Evolutionary conservation across 2,113 vertebrate species (phyloP), one percentile per base, ranked within the genome.

Genomic region (Phaethornis superciliosus): DNA sequence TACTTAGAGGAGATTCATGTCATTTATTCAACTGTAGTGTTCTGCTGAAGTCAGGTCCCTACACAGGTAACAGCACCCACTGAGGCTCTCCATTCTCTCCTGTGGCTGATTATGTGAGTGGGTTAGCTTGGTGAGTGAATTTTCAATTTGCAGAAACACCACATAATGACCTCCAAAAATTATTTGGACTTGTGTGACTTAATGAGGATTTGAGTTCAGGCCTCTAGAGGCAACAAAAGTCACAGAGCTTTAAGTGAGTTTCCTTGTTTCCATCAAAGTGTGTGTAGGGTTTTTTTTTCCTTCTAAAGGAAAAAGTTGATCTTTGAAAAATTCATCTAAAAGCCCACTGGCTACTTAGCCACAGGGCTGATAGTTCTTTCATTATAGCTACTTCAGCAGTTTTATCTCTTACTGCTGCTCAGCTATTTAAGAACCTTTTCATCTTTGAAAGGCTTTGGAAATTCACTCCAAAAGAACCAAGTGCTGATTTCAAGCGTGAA

Each of bases 381-480:
- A 86, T 82, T 93, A 76, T 2, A 89, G 64, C 40, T 67, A 44
- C 30, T 67, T 64, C 58, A 94, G 80, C n/a, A 76, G 24, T 85
- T 95, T 44, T 32, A 46, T 60, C 49, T 81, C 46, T 49, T 64
- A 51, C 30, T 81, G 62, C 40, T 91, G 23, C 59, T 89, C 84
- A 49, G 27, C 77, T 90, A 55, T 79, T 88, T 82, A 74, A 95
- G 91, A 90, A 76, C 27, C 55, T 83, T 78, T 75, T 71, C 3
- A 27, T 67, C 47, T 96, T 90, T 79, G 72, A 75, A 91, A 96
- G 60, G 20, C 67, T 85, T 62, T 95, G 70, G 83, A 90, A 78
- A 87, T 76, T 70, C 49, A 71, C 26, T 81, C 59, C 64, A 68
- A 91, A 93, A 93, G 62, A 46, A 94, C 58, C 64, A 94, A 49